These are phyloP conservation scores for Calameuta pallipes DNA, from an alignment of 2,888 invertebrate species.

Conservation along the genomic window DNA sequence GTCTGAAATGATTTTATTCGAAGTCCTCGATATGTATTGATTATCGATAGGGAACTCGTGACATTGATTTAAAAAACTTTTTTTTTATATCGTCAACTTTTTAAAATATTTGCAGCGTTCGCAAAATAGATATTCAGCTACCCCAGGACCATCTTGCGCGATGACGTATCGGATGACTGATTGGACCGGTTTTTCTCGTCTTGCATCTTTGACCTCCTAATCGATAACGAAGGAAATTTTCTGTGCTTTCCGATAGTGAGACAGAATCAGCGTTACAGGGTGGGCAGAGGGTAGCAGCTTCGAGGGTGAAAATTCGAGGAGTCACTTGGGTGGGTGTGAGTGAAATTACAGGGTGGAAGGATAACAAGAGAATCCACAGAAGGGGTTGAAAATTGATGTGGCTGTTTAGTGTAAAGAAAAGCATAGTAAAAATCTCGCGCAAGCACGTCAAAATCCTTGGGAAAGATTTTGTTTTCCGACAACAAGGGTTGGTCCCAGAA, in stretches of 20 bases:
- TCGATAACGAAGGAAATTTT: background rate
- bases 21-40: background rate
- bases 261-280: too few species aligned
- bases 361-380: background rate
- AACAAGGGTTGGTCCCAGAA: background rate
- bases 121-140: background rate
- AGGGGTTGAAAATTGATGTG: background rate
- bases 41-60: background rate
- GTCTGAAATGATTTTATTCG: background rate
- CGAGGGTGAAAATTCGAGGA: background rate
- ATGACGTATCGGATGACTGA: background rate
- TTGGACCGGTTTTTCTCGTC: background rate
- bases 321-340: background rate
- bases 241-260: background rate
- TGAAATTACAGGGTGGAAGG: background rate
- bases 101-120: background rate
- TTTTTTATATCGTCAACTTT: background rate
- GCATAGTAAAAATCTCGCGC: background rate
- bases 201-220: background rate
- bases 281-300: too few species aligned
- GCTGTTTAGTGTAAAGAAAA: background rate
- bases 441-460: background rate
- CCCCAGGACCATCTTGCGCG: background rate
- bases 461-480: background rate
- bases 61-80: background rate